phyloP scores from a whole-genome alignment of 2,888 invertebrate species.

The Drosophila subquinaria region DNA sequence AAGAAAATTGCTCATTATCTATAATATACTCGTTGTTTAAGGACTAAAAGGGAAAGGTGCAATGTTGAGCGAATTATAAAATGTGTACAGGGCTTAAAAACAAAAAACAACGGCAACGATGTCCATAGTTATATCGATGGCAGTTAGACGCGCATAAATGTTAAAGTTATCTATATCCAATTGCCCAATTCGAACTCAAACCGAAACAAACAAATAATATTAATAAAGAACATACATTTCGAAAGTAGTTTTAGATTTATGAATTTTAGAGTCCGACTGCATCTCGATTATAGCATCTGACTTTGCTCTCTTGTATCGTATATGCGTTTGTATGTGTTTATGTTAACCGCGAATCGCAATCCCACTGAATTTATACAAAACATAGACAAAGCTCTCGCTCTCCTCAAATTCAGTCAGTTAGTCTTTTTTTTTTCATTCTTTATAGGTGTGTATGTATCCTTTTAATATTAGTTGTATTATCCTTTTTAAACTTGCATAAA shows the following conservation, averaged over 20 bases:
- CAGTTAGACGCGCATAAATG: slow-evolving; percentile 51
- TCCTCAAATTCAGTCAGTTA: slow-evolving; percentile 53
- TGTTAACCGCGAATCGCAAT: slow-evolving; percentile 27
- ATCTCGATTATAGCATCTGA: slow-evolving; percentile 51
- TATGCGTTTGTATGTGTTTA: slow-evolving; percentile 11
- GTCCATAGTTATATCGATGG: slow-evolving; percentile 53
- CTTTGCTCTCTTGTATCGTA: slow-evolving; percentile 23
- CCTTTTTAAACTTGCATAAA: slow-evolving; percentile 73
- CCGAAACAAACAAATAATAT: background rate
- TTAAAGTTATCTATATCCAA: slow-evolving; percentile 21
- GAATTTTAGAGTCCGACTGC: slow-evolving; percentile 59
- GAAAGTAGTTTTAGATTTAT: slow-evolving; percentile 24
- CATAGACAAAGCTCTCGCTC: slow-evolving; percentile 43
- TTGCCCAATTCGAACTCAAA: slow-evolving; percentile 22
- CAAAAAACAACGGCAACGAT: slow-evolving; percentile 28
- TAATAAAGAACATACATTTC: slow-evolving; percentile 40
- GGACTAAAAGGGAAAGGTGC: slow-evolving; percentile 24
- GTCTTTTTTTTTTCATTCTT: slow-evolving; percentile 47
- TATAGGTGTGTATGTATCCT: slow-evolving; percentile 41
- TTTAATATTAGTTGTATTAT: slow-evolving; percentile 76
- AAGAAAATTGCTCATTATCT: slow-evolving; percentile 35
- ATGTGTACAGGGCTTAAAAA: slow-evolving; percentile 38
- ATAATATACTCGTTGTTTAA: slow-evolving; percentile 5
- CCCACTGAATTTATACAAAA: slow-evolving; percentile 44
- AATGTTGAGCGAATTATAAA: slow-evolving; percentile 60